Base-by-base conservation (phyloP, 2,888 invertebrate genomes). In the Drosophila fungiperda region DNA sequence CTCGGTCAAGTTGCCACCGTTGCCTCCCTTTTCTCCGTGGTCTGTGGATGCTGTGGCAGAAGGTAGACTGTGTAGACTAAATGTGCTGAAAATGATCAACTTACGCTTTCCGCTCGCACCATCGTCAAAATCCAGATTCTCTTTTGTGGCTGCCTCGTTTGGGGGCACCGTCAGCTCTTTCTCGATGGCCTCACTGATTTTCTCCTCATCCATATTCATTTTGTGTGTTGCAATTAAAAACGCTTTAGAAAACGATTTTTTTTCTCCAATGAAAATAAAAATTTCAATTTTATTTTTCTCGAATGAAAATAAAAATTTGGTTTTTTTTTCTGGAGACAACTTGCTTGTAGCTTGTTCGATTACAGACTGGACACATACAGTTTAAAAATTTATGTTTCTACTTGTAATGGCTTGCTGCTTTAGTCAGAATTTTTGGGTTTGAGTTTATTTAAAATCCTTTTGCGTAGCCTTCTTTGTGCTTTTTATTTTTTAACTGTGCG, bases 91-190 rank as follows among this genome's bases (percentile, higher is more conserved):
- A 8, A 12, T 4, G 40, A 54, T 59, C 50, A 48, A 79, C 80
- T 87, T 78, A 84, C 81, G 66, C 49, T 73, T 78, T 48, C 38
- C 66, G 40, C 38, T 36, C 9, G 72, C 64, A 50, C 72, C 76
- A 32, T 63, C 65, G 26, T 63, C 66, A 57, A 32, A 5, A 2
- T 6, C 83, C 85, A 89, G 85, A 87, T 91, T 93, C 93, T 35
- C n/a, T n/a, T n/a, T 93, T 42, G 88, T 80, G 76, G 73, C 77
- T 42, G 72, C 89, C 72, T 84, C 85, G 55, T 83, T 86, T 26
- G 87, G 76, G 70, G 87, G 80, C 64, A 80, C 81, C 66, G 80
- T 87, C 67, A 91, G 52, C 81, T 92, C 93, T 72, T 92, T 91
- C 2, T 82, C 75, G 69, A 84, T 29, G 29, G 29, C 29, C 29